phyloP scores from a whole-genome alignment of 2,888 invertebrate genomes.

The Agrilus cyanescens region DNA sequence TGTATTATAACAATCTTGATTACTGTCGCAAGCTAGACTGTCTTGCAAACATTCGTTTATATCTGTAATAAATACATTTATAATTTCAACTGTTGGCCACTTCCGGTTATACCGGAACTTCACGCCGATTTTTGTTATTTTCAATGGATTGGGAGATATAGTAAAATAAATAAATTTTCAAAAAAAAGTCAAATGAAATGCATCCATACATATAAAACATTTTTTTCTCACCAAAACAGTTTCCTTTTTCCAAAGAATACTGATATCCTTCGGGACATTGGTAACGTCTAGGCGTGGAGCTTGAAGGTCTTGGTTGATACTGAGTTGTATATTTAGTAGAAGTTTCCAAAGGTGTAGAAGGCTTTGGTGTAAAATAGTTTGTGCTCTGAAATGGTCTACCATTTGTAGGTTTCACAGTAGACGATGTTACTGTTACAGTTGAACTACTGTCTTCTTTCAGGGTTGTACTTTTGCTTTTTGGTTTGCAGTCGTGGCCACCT shows the following conservation, averaged over 20 bases:
- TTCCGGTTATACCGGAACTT: no score
- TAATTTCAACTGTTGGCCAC: background rate
- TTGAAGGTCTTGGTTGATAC: no score
- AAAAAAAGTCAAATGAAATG: no score
- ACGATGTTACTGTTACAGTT: slow-evolving; percentile 3
- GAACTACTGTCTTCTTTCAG: slow-evolving; percentile 1
- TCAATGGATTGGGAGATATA: no score
- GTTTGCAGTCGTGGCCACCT: slow-evolving; percentile 52
- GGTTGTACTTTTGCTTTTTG: slow-evolving; percentile 20
- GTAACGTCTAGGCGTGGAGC: no score
- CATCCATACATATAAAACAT: no score
- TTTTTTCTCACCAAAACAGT: no score
- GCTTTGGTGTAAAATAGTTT: background rate
- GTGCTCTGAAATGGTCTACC: slow-evolving; percentile 1
- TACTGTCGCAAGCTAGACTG: slow-evolving; percentile 44
- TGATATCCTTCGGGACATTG: background rate
- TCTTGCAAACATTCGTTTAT: slow-evolving; percentile 54
- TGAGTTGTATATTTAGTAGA: no score
- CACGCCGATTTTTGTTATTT: background rate
- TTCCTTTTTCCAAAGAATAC: background rate
- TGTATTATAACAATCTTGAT: slow-evolving; percentile 57
- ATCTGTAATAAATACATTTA: slow-evolving; percentile 33
- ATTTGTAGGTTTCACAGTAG: slow-evolving; percentile 4
- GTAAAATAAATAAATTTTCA: no score
- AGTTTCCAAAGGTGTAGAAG: background rate